These are phyloP conservation scores for Caenorhabditis sinica DNA, from an alignment of 2,888 invertebrate species.

Conservation along the genomic window DNA sequence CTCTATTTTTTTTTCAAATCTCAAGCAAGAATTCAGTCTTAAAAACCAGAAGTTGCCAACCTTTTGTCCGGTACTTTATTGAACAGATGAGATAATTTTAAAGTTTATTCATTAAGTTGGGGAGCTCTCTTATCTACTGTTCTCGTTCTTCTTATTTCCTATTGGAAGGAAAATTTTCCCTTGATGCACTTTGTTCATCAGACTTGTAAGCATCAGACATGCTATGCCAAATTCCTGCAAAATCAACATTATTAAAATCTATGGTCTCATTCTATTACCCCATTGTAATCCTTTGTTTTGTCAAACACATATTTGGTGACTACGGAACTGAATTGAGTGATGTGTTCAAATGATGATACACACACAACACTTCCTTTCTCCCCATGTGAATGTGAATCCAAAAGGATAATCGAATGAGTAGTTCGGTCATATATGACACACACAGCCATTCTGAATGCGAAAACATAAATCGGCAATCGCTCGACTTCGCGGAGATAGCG, in stretches of 20 bases:
- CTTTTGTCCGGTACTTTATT: too few relatives aligned
- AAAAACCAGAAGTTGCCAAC: too few relatives aligned
- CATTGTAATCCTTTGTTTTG: constrained; percentile 30
- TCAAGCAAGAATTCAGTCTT: too few relatives aligned
- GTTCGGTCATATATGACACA: constrained; percentile 55
- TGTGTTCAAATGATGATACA: constrained; percentile 46
- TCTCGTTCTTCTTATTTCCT: too few relatives aligned
- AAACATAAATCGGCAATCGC: constrained; percentile 48
- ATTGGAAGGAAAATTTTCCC: constrained; percentile 50
- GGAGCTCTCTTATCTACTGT: too few relatives aligned
- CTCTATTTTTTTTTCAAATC: too few relatives aligned
- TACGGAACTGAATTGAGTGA: constrained; percentile 47
- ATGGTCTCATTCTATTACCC: constrained; percentile 27
- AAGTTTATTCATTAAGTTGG: too few relatives aligned
- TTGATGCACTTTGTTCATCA: constrained; percentile 55
- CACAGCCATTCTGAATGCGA: constrained; percentile 65
- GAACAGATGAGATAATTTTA: too few relatives aligned
- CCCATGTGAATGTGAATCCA: constrained; percentile 65
- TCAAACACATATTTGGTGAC: constrained; percentile 56
- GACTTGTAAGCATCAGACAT: constrained; percentile 60
- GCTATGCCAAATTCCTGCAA: constrained; percentile 66
- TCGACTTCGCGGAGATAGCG: constrained; percentile 42
- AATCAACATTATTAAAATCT: neutral
- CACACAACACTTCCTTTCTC: constrained; percentile 54
- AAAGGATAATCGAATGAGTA: constrained; percentile 54